phyloP scores from a whole-genome alignment of 2,797 vertebrate species.

The Pseudochaenichthys georgianus region DNA sequence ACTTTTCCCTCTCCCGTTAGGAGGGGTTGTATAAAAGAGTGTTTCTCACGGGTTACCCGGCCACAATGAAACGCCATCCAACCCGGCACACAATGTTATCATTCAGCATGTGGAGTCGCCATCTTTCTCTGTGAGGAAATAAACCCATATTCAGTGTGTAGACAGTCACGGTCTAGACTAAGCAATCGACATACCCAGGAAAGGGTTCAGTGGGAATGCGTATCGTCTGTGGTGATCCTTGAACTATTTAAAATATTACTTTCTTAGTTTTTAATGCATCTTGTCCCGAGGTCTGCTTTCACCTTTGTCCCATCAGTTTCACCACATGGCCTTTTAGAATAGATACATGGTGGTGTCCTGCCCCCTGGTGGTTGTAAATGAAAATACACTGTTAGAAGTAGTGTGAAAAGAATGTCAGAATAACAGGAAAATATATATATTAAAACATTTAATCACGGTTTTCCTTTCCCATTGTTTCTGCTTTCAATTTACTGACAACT shows the following conservation, averaged over 20 bases:
- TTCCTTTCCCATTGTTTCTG: not conserved
- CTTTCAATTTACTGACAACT: not conserved
- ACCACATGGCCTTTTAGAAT: not conserved
- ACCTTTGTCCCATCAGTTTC: not conserved
- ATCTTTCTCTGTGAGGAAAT: constrained; percentile 42
- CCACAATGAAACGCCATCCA: constrained; percentile 66
- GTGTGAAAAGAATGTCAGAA: not conserved
- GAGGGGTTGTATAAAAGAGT: constrained; percentile 47
- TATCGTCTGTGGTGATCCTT: not conserved
- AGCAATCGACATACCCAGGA: constrained; percentile 6
- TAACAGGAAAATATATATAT: not conserved
- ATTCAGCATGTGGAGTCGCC: constrained; percentile 34
- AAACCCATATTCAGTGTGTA: constrained; percentile 27
- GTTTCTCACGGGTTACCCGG: constrained; percentile 65
- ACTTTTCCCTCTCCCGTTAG: constrained; percentile 41
- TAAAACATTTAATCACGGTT: not conserved
- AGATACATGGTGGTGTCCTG: constrained; percentile 51
- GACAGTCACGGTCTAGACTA: constrained; percentile 45
- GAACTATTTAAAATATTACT: constrained; percentile 8
- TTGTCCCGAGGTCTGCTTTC: not conserved
- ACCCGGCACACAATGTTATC: constrained; percentile 69
- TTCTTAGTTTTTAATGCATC: not conserved
- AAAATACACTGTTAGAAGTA: not conserved
- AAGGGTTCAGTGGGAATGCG: constrained; percentile 2
- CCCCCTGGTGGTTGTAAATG: constrained; percentile 69